Conservation (phyloP, 2,797 vertebrate genomes). For the Discoglossus pictus region DNA sequence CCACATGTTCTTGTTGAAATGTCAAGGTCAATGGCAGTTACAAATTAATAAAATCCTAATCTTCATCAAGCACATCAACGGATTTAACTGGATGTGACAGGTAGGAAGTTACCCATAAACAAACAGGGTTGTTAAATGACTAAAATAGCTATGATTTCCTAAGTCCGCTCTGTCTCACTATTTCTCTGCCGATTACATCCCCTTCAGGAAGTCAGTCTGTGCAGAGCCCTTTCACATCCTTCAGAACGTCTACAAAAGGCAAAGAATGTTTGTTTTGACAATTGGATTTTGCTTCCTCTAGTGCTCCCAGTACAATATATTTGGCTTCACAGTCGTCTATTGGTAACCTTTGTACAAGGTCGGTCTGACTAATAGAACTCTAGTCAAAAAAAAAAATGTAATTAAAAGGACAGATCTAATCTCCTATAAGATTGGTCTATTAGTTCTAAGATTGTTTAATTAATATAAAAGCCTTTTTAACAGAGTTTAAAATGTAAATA, state of each 20-base stretch:
- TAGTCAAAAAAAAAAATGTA: too few relatives aligned
- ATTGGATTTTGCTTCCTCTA: slow-evolving; percentile 55
- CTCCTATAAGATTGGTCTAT: too few relatives aligned
- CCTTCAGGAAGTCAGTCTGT: slow-evolving; percentile 61
- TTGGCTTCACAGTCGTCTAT: too few relatives aligned
- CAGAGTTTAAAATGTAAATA: too few relatives aligned
- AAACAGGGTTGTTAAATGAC: slow-evolving; percentile 59
- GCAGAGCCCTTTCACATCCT: slow-evolving; percentile 64
- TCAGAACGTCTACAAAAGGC: slow-evolving; percentile 56
- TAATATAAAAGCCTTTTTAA: too few relatives aligned
- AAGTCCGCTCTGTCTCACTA: slow-evolving; percentile 55
- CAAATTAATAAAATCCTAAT: slow-evolving; percentile 61
- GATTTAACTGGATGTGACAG: slow-evolving; percentile 61
- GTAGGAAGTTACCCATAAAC: slow-evolving; percentile 66
- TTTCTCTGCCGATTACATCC: slow-evolving; percentile 55
- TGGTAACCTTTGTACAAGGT: too few relatives aligned
- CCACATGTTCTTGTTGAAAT: slow-evolving; percentile 56
- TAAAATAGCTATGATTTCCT: slow-evolving; percentile 68
- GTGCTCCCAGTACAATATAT: slow-evolving; percentile 62
- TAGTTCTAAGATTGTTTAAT: too few relatives aligned
- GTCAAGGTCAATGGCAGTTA: slow-evolving; percentile 56
- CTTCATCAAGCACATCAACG: slow-evolving; percentile 60
- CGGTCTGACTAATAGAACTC: too few relatives aligned
- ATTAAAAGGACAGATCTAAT: too few relatives aligned
- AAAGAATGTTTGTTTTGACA: slow-evolving; percentile 68